phyloP scores from a whole-genome alignment of 2,888 invertebrate species.

The Actias luna region DNA sequence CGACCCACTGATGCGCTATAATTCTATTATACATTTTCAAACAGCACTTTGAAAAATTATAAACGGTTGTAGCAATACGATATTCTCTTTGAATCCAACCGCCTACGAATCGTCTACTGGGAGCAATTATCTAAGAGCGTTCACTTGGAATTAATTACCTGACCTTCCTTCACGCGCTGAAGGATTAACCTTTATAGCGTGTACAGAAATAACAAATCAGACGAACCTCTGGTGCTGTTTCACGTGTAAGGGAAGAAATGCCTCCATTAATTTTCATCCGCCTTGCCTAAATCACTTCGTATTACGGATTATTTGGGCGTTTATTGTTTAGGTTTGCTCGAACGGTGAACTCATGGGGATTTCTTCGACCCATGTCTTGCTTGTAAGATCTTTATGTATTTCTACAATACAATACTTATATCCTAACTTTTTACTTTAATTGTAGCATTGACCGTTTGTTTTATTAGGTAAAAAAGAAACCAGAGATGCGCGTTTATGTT shows the following conservation, averaged over 20 bases:
- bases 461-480: too few species aligned
- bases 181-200: constrained; percentile 48
- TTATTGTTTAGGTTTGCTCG: constrained; percentile 33
- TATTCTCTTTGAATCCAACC: background rate
- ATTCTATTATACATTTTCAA: constrained; percentile 24
- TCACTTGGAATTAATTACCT: constrained; percentile 36
- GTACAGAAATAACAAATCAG: constrained; percentile 50
- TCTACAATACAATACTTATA: background rate
- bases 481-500: background rate
- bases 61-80: background rate
- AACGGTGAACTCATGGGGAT: constrained; percentile 28
- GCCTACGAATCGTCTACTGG: background rate
- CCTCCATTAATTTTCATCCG: constrained; percentile 58
- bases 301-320: constrained; percentile 47
- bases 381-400: constrained; percentile 7
- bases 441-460: too few species aligned
- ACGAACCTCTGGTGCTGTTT: constrained; percentile 37
- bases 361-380: constrained; percentile 24
- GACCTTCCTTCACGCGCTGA: constrained; percentile 31
- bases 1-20: constrained; percentile 46
- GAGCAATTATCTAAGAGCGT: constrained; percentile 8
- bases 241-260: constrained; percentile 32
- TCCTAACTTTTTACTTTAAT: background rate
- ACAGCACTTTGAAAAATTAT: constrained; percentile 8
- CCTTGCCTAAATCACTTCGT: constrained; percentile 48